Conservation (phyloP, 2,888 invertebrate genomes). For the Volucella inflata region DNA sequence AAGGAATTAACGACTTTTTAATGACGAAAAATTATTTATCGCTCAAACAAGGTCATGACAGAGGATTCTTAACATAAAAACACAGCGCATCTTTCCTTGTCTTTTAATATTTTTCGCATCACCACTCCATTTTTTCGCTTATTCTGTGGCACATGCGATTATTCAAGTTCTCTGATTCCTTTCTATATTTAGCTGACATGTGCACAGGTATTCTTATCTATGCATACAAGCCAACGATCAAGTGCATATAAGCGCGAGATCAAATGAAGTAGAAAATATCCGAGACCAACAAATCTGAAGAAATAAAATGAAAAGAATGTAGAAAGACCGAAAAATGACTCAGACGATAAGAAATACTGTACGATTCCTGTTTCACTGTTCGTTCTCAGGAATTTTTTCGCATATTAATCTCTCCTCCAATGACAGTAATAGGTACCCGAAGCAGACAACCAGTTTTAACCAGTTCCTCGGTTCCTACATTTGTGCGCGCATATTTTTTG, state of each 20-base stretch:
- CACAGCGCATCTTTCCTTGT: not conserved
- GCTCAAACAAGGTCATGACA: not conserved
- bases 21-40: not conserved
- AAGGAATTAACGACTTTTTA: not conserved
- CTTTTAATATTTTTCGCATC: too few relatives aligned
- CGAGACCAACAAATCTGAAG: not conserved
- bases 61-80: too few relatives aligned
- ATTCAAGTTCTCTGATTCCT: conserved; percentile 1
- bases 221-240: not conserved
- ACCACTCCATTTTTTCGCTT: not conserved
- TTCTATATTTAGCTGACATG: conserved; percentile 44
- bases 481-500: conserved; percentile 55
- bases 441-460: conserved; percentile 62
- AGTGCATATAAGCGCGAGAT: conserved; percentile 5
- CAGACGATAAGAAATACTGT: conserved; percentile 41
- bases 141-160: conserved; percentile 44
- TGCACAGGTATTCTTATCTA: not conserved
- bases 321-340: conserved; percentile 4
- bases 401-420: conserved; percentile 69
- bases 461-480: conserved; percentile 46
- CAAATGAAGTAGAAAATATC: conserved; percentile 4
- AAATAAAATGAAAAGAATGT: conserved; percentile 8
- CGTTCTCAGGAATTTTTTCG: conserved; percentile 67
- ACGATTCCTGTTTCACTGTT: conserved; percentile 47
- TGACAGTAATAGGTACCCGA: conserved; percentile 4